Conservation (phyloP, 2,797 vertebrate genomes). For the Emys orbicularis region DNA sequence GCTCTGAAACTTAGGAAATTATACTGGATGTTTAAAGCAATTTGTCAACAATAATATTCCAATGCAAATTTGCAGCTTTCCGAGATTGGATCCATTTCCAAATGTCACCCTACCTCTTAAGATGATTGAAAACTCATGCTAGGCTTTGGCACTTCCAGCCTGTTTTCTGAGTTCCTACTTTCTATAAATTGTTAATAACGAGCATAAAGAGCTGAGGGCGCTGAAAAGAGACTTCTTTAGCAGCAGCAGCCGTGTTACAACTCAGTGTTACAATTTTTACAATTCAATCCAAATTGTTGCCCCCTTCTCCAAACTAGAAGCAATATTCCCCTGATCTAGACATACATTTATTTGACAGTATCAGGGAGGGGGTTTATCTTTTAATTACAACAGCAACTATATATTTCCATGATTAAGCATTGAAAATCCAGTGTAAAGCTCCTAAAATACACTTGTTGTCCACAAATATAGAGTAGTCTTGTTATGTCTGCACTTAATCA, state of each 20-base stretch:
- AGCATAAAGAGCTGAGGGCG: neutral
- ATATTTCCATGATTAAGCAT: conserved; percentile 60
- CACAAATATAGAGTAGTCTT: conserved; percentile 73
- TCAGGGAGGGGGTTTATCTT: conserved; percentile 43
- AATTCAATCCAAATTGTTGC: conserved; percentile 36
- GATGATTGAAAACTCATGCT: conserved; percentile 44
- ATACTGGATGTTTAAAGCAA: conserved; percentile 69
- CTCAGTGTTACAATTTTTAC: conserved; percentile 16
- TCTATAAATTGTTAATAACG: conserved; percentile 3
- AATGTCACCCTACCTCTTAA: conserved; percentile 32
- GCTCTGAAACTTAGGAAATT: conserved; percentile 69
- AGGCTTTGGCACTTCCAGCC: conserved; percentile 49
- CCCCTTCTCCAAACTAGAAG: neutral
- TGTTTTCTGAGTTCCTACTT: conserved; percentile 42
- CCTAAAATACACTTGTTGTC: conserved; percentile 71
- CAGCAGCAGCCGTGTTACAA: conserved; percentile 42
- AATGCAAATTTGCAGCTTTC: conserved; percentile 45
- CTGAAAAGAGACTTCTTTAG: conserved; percentile 5
- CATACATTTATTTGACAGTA: neutral
- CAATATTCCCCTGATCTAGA: neutral
- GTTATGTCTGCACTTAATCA: conserved; percentile 79
- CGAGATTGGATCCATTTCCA: conserved; percentile 43
- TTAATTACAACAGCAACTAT: conserved; percentile 48
- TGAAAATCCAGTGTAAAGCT: conserved; percentile 72
- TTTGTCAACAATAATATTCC: neutral